Evolutionary conservation across 2,113 vertebrate species (phyloP).

Genomic region (Sterna hirundo): DNA sequence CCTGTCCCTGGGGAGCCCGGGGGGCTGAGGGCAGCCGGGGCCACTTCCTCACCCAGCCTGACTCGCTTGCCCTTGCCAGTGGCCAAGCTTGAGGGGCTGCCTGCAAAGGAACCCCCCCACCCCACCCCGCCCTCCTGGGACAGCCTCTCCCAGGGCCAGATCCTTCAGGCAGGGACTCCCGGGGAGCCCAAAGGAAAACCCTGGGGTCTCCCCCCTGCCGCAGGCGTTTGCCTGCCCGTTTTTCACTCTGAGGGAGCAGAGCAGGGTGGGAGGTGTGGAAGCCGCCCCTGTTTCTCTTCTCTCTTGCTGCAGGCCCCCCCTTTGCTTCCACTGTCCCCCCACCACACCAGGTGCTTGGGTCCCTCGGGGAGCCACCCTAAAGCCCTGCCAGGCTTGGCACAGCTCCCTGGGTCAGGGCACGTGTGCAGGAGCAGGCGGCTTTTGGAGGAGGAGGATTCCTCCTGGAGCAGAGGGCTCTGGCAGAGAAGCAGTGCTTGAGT

Average conservation of each 20-base stretch:
- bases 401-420: background rate
- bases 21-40: slow-evolving; percentile 24
- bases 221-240: accelerated
- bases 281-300: background rate
- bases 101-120: background rate
- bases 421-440: background rate
- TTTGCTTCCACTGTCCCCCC: background rate
- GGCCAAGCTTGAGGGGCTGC: background rate
- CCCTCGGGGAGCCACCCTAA: background rate
- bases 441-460: background rate
- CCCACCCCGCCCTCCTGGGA: background rate
- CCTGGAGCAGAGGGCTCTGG: background rate
- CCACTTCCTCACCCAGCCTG: slow-evolving; percentile 48
- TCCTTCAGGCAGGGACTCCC: background rate
- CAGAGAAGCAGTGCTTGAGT: background rate
- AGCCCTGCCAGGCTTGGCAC: background rate
- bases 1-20: background rate
- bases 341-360: background rate
- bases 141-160: background rate
- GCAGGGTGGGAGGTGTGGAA: background rate
- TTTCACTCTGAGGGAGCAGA: background rate
- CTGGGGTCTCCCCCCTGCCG: background rate
- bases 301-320: accelerated
- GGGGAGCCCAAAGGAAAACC: background rate
- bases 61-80: background rate